phyloP scores from a whole-genome alignment of 2,113 vertebrate species.

The Macroglossus sobrinus region DNA sequence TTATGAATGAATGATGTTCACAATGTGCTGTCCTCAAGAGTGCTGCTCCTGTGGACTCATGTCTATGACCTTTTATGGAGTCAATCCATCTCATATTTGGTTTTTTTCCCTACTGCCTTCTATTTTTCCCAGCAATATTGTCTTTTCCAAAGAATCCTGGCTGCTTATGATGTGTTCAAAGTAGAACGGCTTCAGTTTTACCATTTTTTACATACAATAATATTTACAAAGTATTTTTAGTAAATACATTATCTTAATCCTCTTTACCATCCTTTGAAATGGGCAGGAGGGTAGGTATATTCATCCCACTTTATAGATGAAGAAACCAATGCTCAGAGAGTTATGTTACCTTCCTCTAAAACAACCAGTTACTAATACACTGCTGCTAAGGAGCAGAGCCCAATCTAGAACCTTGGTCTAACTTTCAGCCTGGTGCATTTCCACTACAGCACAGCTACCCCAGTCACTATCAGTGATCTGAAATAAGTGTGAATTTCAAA shows the following conservation, averaged over 20 bases:
- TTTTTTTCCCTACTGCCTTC: background rate
- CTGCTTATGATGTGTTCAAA: background rate
- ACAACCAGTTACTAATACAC: background rate
- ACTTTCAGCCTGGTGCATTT: background rate
- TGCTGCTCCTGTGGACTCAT: background rate
- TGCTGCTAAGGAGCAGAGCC: background rate
- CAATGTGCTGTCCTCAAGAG: background rate
- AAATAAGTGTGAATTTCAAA: conserved; percentile 68
- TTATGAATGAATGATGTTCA: background rate
- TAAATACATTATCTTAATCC: background rate
- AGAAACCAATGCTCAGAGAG: background rate
- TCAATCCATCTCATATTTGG: background rate
- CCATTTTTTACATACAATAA: background rate
- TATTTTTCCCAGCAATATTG: background rate
- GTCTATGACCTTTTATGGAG: background rate
- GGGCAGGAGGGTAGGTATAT: background rate
- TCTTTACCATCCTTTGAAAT: background rate
- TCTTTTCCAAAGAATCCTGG: background rate
- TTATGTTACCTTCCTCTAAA: background rate
- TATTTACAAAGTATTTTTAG: conserved; percentile 18
- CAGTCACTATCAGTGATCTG: background rate
- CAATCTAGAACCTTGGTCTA: background rate
- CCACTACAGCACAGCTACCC: background rate
- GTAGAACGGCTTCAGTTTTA: background rate
- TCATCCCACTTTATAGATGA: background rate